Percentiles rank a stretch among this genome's conserved stretches.
Evolutionary conservation across 1,140 invertebrate genomes (phyloP).

Genomic region (Helicorthomorpha holstii): DNA sequence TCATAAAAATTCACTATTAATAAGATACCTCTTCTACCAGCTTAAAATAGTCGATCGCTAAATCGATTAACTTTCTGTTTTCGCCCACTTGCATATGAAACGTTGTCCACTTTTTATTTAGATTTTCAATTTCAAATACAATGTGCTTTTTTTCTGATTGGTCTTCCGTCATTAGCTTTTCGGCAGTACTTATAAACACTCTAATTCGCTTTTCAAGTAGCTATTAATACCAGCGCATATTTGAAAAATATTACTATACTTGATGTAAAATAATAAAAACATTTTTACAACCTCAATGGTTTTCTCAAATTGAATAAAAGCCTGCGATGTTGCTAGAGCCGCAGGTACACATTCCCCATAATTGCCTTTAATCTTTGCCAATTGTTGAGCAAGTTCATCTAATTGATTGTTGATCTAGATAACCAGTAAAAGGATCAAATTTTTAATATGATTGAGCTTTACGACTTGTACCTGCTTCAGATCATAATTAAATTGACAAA

Average conservation of each 20-base stretch:
- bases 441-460: neutral
- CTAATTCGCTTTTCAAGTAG: slow-evolving; percentile 52
- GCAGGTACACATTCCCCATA: slow-evolving; percentile 51
- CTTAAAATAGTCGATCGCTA: slow-evolving; percentile 36
- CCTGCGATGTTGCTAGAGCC: slow-evolving; percentile 46
- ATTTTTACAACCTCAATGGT: slow-evolving; percentile 46
- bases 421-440: slow-evolving; percentile 10
- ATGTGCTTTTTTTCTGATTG: slow-evolving; percentile 41
- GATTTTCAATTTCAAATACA: slow-evolving; percentile 39
- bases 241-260: slow-evolving; percentile 1
- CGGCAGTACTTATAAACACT: slow-evolving; percentile 48
- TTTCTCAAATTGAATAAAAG: slow-evolving; percentile 59
- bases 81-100: slow-evolving; percentile 49
- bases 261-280: neutral
- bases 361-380: slow-evolving; percentile 41
- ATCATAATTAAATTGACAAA: slow-evolving; percentile 51
- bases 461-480: slow-evolving; percentile 30
- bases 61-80: slow-evolving; percentile 37
- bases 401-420: slow-evolving; percentile 52
- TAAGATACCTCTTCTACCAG: slow-evolving; percentile 35
- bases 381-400: slow-evolving; percentile 43
- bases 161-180: slow-evolving; percentile 39
- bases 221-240: slow-evolving; percentile 19
- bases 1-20: neutral
- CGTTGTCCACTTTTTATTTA: slow-evolving; percentile 51